Conservation (phyloP, 2,113 vertebrate genomes). For the Pandion haliaetus region DNA sequence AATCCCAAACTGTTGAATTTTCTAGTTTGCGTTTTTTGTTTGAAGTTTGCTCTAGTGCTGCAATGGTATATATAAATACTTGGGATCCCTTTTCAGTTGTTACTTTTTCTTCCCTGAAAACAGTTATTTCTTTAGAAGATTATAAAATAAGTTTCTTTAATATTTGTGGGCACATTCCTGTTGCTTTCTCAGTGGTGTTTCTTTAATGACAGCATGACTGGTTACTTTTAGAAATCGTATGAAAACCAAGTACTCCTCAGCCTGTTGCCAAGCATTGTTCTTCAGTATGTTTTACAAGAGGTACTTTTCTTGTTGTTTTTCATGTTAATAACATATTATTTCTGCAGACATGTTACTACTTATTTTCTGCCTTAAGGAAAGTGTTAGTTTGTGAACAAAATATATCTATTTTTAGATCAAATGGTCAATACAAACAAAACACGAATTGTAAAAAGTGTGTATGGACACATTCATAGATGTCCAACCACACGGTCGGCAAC, state of each 20-base stretch:
- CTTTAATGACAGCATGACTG: constrained; percentile 33
- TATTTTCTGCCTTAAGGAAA: constrained; percentile 29
- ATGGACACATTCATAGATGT: neutral
- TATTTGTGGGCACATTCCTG: constrained; percentile 30
- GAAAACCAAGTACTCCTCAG: constrained; percentile 42
- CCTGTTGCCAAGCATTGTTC: constrained; percentile 56
- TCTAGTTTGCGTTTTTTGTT: neutral
- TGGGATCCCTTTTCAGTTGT: neutral
- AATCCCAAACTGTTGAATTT: neutral
- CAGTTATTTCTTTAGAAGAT: neutral
- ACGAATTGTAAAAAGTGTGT: neutral
- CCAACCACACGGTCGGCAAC: neutral
- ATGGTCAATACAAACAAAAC: neutral
- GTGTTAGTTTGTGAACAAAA: neutral
- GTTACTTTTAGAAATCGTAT: constrained; percentile 37
- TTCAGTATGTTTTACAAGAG: constrained; percentile 51
- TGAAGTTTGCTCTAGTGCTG: neutral
- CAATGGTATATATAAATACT: neutral
- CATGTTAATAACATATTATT: constrained; percentile 45
- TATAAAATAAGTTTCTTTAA: constrained; percentile 23
- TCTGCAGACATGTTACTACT: constrained; percentile 20
- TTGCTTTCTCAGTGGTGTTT: constrained; percentile 17
- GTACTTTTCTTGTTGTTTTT: constrained; percentile 26
- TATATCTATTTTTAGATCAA: neutral
- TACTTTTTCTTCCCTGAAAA: neutral